Conservation (phyloP, 1,140 invertebrate species). For the Drosophila littoralis region DNA sequence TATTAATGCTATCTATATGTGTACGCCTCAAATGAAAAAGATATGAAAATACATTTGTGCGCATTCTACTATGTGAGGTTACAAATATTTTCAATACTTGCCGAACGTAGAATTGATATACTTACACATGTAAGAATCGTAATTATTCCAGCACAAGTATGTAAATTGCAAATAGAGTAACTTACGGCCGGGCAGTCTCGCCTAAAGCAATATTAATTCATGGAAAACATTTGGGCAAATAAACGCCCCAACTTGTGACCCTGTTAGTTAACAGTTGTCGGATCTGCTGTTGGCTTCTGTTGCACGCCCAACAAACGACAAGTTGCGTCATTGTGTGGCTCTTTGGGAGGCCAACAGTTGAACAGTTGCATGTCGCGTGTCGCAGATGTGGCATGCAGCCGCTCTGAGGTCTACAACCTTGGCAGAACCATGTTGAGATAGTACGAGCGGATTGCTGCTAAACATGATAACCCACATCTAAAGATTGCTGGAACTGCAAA, state of each 20-base stretch:
- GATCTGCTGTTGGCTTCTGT: conserved; percentile 6
- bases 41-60: too few species aligned
- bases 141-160: too few species aligned
- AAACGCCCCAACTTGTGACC: not conserved
- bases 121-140: too few species aligned
- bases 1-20: too few species aligned
- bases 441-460: too few species aligned
- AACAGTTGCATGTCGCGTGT: not conserved
- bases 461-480: not conserved
- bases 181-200: too few species aligned
- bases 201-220: too few species aligned
- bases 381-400: not conserved
- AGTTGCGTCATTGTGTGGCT: not conserved
- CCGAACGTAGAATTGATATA: too few species aligned
- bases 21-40: too few species aligned
- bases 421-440: not conserved
- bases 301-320: conserved; percentile 8
- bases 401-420: not conserved
- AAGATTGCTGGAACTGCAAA: not conserved
- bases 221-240: not conserved
- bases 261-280: conserved; percentile 8
- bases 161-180: too few species aligned
- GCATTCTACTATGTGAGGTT: too few species aligned
- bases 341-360: not conserved
- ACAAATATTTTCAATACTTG: too few species aligned